These are phyloP conservation scores for Nomia melanderi DNA, from an alignment of 1,140 invertebrate species.

Conservation along the genomic window DNA sequence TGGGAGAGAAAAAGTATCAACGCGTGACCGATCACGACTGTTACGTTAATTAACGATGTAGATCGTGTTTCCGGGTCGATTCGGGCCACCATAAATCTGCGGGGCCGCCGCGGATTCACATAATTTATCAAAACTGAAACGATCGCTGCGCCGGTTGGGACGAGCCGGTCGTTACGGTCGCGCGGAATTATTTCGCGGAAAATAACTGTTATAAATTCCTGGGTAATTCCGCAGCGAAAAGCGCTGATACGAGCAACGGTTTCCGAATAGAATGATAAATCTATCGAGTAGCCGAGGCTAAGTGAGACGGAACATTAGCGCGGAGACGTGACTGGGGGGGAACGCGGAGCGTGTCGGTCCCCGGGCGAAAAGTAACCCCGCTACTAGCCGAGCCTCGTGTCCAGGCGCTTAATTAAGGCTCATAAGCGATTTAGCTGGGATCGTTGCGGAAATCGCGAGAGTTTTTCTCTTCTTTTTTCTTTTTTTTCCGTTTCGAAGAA, in stretches of 20 bases:
- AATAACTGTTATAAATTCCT: conserved; percentile 42
- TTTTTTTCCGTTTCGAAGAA: too few species aligned
- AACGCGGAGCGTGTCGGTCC: not conserved
- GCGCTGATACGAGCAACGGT: conserved; percentile 31
- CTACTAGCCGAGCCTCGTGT: conserved; percentile 71
- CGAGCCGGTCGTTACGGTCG: conserved; percentile 8
- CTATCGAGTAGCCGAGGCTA: conserved; percentile 49
- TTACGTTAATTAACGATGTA: conserved; percentile 47
- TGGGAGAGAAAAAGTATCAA: conserved; percentile 1
- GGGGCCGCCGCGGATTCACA: conserved; percentile 4
- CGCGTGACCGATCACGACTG: conserved; percentile 28
- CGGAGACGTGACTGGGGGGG: conserved; percentile 69
- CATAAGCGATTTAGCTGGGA: too few species aligned
- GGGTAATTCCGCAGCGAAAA: conserved; percentile 30
- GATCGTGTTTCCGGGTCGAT: conserved; percentile 35
- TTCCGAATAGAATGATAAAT: conserved; percentile 70
- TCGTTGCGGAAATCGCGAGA: too few species aligned
- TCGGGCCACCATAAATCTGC: conserved; percentile 29
- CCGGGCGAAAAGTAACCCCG: conserved; percentile 63
- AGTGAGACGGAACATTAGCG: conserved; percentile 65
- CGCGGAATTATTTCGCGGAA: conserved; percentile 32
- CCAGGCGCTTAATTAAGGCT: conserved; percentile 58
- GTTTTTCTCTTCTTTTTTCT: too few species aligned
- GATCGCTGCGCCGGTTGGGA: not conserved
- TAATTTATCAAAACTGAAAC: conserved; percentile 39